Conservation (phyloP, 2,113 vertebrate species). For the Atlantisia rogersi region DNA sequence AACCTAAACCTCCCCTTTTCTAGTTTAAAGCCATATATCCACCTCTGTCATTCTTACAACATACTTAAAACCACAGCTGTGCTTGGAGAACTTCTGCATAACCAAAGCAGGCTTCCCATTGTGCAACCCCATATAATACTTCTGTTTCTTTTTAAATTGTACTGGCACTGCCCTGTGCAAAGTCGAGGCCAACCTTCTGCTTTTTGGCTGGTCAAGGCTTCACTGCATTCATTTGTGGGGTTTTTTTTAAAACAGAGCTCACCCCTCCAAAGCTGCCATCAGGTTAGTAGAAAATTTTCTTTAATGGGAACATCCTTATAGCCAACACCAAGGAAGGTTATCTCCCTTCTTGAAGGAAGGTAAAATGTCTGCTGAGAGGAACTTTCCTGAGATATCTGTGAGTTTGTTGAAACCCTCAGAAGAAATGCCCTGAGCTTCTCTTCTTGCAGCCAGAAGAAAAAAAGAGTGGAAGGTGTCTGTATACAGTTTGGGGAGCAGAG, state of each 20-base stretch:
- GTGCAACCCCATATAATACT: not conserved
- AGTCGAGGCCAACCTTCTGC: not conserved
- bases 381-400: not conserved
- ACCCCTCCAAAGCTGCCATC: not conserved
- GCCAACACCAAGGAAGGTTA: not conserved
- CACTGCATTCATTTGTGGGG: fast-evolving
- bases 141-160: not conserved
- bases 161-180: not conserved
- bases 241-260: not conserved
- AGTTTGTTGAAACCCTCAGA: not conserved
- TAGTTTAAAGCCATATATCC: not conserved
- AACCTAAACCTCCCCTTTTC: too few species aligned
- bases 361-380: not conserved
- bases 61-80: not conserved
- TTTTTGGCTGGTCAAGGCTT: not conserved
- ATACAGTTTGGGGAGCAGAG: not conserved
- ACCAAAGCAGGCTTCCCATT: not conserved
- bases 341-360: not conserved
- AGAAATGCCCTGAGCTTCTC: not conserved
- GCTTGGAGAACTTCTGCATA: fast-evolving
- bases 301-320: fast-evolving
- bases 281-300: not conserved
- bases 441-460: not conserved
- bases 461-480: not conserved
- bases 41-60: fast-evolving